phyloP scores from a whole-genome alignment of 2,113 vertebrate species.

The Synodontis membranacea region DNA sequence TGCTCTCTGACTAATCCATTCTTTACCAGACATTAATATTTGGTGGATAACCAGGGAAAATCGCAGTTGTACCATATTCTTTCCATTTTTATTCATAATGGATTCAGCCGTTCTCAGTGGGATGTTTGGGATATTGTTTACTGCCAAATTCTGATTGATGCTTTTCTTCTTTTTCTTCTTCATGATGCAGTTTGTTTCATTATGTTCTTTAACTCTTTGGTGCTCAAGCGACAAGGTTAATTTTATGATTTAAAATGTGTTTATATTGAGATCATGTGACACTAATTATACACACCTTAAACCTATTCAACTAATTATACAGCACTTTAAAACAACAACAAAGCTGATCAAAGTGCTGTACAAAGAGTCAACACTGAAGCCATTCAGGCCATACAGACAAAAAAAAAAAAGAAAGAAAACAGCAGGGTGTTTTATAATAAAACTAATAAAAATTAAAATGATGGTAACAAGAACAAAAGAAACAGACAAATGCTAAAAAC shows the following conservation, averaged over 20 bases:
- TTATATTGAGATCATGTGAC: neutral
- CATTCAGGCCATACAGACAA: no score
- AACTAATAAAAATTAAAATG: no score
- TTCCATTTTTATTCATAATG: neutral
- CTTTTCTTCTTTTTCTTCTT: neutral
- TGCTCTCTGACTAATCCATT: neutral
- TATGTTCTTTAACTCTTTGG: neutral
- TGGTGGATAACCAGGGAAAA: neutral
- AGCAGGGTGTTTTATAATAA: no score
- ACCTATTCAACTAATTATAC: neutral
- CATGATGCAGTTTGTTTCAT: neutral
- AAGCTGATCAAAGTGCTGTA: no score
- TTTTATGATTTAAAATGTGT: neutral
- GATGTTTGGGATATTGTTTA: neutral
- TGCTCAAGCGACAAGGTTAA: neutral
- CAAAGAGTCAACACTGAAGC: no score
- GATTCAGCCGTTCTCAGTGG: neutral
- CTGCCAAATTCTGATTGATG: neutral
- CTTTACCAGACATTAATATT: neutral
- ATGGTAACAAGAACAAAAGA: no score
- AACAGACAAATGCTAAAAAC: no score
- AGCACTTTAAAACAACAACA: no score
- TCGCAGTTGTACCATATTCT: neutral
- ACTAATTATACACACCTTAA: neutral
- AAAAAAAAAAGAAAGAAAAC: no score